phyloP scores from a whole-genome alignment of 2,797 vertebrate species.

The Muraenolepis orangiensis region DNA sequence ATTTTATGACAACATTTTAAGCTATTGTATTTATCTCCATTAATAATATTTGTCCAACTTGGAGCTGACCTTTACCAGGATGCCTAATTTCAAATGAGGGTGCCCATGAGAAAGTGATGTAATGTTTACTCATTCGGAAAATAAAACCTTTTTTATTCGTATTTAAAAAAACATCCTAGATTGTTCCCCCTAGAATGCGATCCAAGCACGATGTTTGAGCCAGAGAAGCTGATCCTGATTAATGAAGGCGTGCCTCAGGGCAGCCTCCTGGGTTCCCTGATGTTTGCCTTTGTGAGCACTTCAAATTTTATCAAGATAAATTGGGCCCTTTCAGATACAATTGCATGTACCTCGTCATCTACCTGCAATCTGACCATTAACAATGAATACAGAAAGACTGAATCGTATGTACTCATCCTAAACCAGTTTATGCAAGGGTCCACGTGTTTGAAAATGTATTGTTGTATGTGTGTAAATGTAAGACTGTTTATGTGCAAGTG shows the following conservation, averaged over 20 bases:
- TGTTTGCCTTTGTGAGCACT: background rate
- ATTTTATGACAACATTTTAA: background rate
- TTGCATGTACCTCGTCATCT: background rate
- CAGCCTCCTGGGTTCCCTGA: background rate
- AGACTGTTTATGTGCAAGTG: background rate
- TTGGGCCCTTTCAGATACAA: background rate
- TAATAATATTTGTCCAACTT: background rate
- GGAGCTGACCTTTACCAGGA: background rate
- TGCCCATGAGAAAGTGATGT: background rate
- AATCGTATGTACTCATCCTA: background rate
- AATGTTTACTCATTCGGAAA: background rate
- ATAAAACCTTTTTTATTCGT: background rate
- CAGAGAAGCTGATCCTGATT: background rate
- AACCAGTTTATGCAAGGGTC: conserved; percentile 7
- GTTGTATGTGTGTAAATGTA: background rate
- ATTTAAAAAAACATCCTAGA: background rate
- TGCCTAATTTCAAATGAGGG: background rate
- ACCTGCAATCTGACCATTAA: background rate
- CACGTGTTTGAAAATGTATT: conserved; percentile 24
- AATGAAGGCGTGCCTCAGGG: background rate
- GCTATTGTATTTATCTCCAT: background rate
- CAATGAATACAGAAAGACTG: background rate
- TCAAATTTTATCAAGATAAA: background rate
- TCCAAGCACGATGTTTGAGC: background rate
- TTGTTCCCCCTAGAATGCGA: background rate